These are phyloP conservation scores for Amiota communis DNA, from an alignment of 2,888 invertebrate species.

Conservation along the genomic window DNA sequence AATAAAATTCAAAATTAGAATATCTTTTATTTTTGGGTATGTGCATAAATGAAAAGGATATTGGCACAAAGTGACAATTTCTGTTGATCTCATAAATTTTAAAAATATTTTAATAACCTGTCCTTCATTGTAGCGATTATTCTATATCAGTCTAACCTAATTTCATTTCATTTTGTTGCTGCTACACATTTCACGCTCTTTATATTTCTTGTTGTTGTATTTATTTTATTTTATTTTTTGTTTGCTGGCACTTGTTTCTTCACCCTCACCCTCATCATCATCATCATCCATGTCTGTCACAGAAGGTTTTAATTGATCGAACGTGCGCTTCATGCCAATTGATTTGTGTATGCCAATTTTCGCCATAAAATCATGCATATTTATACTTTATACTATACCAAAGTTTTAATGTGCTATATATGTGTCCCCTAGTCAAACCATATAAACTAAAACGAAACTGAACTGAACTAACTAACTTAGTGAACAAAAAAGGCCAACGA, in stretches of 20 bases:
- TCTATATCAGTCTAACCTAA: neutral
- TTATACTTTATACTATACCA: too few relatives aligned
- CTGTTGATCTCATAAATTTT: neutral
- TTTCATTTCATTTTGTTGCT: constrained; percentile 22
- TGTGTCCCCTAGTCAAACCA: neutral
- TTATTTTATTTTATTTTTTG: constrained; percentile 7
- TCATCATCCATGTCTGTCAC: constrained; percentile 20
- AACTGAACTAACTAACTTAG: neutral
- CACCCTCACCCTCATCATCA: constrained; percentile 46
- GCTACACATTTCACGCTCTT: constrained; percentile 26
- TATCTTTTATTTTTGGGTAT: too few relatives aligned
- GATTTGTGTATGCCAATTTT: constrained; percentile 45
- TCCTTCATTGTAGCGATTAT: constrained; percentile 8
- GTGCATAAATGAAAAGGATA: too few relatives aligned
- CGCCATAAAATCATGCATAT: constrained; percentile 41
- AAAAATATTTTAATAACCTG: neutral
- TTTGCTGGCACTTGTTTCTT: constrained; percentile 24
- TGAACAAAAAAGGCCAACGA: neutral
- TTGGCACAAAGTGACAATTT: too few relatives aligned
- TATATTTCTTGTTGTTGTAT: constrained; percentile 5
- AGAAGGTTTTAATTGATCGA: constrained; percentile 63
- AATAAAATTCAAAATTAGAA: too few relatives aligned
- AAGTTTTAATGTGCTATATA: too few relatives aligned
- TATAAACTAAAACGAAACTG: neutral
- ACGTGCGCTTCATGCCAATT: constrained; percentile 60